phyloP scores from a whole-genome alignment of 2,113 vertebrate genomes.

The Eurypyga helias region DNA sequence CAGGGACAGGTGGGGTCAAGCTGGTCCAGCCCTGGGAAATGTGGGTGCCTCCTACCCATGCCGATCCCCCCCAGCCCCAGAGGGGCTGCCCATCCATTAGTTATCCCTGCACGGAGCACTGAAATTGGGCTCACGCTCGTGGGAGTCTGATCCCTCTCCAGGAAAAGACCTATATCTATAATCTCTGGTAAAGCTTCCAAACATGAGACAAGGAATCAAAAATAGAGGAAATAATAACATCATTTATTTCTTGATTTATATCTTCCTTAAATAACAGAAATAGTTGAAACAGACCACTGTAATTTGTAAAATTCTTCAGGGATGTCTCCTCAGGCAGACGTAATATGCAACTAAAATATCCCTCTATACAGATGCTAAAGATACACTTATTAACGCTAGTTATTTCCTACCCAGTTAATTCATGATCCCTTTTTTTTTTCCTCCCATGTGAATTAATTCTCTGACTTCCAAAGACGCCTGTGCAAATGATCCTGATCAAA shows the following conservation, averaged over 20 bases:
- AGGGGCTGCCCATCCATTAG: rapidly evolving
- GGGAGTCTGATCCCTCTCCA: too few relatives aligned
- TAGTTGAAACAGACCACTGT: not conserved
- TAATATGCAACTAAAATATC: not conserved
- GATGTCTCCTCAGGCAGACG: not conserved
- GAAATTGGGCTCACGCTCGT: rapidly evolving
- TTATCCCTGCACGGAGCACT: rapidly evolving
- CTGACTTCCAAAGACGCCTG: not conserved
- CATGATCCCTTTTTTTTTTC: not conserved
- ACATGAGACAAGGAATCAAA: not conserved
- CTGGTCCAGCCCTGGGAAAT: not conserved
- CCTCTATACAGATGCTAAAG: not conserved
- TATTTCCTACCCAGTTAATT: not conserved
- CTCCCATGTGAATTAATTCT: not conserved
- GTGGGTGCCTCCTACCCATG: too few relatives aligned
- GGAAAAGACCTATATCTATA: too few relatives aligned
- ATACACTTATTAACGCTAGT: not conserved
- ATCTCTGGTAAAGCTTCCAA: rapidly evolving
- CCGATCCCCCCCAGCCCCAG: not conserved
- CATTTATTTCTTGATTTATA: not conserved
- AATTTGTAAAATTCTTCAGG: not conserved
- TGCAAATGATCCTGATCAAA: not conserved
- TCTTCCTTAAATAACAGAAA: not conserved
- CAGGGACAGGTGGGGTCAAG: not conserved
- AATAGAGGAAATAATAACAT: not conserved